phyloP scores from a whole-genome alignment of 1,140 invertebrate species.

The Diorhabda elongata region DNA sequence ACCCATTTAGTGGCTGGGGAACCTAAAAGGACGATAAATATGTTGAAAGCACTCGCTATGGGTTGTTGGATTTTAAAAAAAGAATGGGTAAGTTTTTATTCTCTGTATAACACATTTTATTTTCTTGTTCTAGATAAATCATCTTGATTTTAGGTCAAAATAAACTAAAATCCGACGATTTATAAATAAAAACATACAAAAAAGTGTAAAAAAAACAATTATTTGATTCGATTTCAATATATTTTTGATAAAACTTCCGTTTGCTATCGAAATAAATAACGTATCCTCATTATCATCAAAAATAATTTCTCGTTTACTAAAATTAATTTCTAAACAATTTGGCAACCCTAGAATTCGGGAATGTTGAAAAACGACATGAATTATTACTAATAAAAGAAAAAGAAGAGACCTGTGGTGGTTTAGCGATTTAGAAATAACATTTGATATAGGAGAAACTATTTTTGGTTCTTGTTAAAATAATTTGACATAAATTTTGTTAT shows the following conservation, averaged over 20 bases:
- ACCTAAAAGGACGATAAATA: slow-evolving; percentile 53
- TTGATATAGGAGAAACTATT: no score
- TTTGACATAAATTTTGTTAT: no score
- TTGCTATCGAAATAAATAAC: slow-evolving; percentile 3
- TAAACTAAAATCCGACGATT: not conserved
- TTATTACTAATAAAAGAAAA: no score
- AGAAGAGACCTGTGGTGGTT: no score
- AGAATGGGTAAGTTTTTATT: slow-evolving; percentile 49
- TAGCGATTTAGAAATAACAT: no score
- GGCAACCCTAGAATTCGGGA: no score
- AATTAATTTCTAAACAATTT: no score
- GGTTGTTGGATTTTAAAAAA: slow-evolving; percentile 55
- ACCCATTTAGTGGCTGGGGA: slow-evolving; percentile 54
- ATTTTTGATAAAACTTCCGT: not conserved
- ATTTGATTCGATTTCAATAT: not conserved
- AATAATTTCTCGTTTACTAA: no score
- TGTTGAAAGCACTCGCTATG: slow-evolving; percentile 52
- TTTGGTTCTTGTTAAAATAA: no score
- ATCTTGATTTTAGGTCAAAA: not conserved
- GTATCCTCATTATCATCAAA: not conserved
- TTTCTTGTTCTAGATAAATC: not conserved
- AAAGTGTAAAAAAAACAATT: no score
- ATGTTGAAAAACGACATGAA: no score
- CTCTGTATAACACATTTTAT: not conserved
- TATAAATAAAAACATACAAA: no score